A percentile compares a stretch with the other conserved stretches of the same genome.
Conservation (phyloP, 2,113 vertebrate genomes). For the Ceyx margarethae region DNA sequence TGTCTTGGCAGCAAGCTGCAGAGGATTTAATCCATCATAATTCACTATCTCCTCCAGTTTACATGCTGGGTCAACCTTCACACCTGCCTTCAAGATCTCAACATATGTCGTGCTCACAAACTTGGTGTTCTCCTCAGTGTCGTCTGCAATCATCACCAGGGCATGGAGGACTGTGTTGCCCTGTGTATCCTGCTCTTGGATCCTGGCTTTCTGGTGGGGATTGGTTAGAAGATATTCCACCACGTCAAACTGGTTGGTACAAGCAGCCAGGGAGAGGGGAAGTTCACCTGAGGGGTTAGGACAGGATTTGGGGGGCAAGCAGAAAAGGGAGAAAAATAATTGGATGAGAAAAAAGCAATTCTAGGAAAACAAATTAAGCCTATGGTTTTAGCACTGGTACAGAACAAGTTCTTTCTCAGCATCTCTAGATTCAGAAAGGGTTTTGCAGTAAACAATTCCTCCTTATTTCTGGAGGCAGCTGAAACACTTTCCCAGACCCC, state of each 20-base stretch:
- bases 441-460: background rate
- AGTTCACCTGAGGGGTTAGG: constrained; percentile 82
- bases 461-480: background rate
- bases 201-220: constrained; percentile 71
- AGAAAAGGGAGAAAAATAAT: background rate
- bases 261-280: constrained; percentile 90
- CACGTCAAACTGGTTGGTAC: constrained; percentile 89
- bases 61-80: constrained; percentile 65
- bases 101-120: constrained; percentile 85
- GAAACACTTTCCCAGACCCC: background rate
- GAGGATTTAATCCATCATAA: constrained; percentile 79
- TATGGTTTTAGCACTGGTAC: background rate
- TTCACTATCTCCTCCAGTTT: constrained; percentile 86
- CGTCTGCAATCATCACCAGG: constrained; percentile 87
- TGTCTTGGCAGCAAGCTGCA: constrained; percentile 90
- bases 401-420: background rate
- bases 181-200: constrained; percentile 77
- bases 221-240: constrained; percentile 87
- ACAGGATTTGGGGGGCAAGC: background rate
- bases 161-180: constrained; percentile 91
- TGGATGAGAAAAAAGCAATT: background rate
- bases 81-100: constrained; percentile 76
- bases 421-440: background rate
- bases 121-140: constrained; percentile 82
- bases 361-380: background rate